Conservation (phyloP, 1,140 invertebrate genomes). For the Leptestheria dahalacensis region DNA sequence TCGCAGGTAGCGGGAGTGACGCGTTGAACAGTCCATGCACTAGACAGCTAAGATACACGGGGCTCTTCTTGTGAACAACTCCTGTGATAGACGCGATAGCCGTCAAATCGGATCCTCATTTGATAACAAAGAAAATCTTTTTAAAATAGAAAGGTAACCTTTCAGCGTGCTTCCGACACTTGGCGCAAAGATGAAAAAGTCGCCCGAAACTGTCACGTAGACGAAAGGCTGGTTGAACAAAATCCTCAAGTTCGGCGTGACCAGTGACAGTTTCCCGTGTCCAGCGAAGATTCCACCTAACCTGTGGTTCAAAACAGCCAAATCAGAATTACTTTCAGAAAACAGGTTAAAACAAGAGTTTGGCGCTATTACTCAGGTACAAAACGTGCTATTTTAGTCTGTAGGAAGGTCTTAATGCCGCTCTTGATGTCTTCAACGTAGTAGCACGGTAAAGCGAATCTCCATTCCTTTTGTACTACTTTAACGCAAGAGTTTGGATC, state of each 20-base stretch:
- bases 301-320: not conserved
- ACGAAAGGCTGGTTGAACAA: not conserved
- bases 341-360: not conserved
- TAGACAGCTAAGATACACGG: constrained; percentile 1
- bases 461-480: not conserved
- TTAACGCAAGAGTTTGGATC: constrained; percentile 1
- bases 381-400: constrained; percentile 3
- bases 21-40: constrained; percentile 5
- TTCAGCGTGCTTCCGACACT: not conserved
- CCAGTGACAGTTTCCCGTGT: not conserved
- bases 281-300: not conserved
- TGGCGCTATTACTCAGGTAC: constrained; percentile 3
- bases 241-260: not conserved
- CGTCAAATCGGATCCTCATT: no score
- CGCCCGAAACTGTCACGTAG: not conserved
- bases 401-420: not conserved
- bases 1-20: constrained; percentile 1
- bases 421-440: not conserved
- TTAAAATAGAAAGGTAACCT: not conserved
- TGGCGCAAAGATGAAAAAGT: constrained; percentile 9
- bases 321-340: not conserved
- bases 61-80: constrained; percentile 5
- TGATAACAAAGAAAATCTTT: not conserved
- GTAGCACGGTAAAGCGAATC: not conserved
- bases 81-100: not conserved